These are phyloP conservation scores for Stenopsyche tienmushanensis DNA, from an alignment of 1,140 invertebrate species.

Conservation along the genomic window DNA sequence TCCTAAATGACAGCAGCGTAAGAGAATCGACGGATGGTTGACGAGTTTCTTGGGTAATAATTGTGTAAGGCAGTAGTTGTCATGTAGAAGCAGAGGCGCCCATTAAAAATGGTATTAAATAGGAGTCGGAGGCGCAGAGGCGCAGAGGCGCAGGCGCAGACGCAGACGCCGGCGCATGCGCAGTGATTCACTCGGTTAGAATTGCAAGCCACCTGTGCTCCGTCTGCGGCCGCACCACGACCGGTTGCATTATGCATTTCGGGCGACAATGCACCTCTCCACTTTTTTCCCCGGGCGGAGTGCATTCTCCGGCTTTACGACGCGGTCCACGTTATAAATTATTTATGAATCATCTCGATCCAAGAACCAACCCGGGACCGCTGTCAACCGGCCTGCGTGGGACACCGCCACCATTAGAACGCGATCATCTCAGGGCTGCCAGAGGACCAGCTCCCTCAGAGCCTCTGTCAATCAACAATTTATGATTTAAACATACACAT, in stretches of 20 bases:
- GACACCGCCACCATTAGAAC: constrained; percentile 14
- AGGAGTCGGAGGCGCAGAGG: not conserved
- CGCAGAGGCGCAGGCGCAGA: not conserved
- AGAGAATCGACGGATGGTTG: too few relatives aligned
- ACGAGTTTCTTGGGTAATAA: too few relatives aligned
- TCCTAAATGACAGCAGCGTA: too few relatives aligned
- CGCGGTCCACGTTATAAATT: constrained; percentile 19
- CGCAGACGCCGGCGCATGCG: not conserved
- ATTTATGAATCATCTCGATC: constrained; percentile 26
- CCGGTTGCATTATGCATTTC: constrained; percentile 34
- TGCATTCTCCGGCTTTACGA: constrained; percentile 8
- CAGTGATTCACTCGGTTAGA: not conserved
- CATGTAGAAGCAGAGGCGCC: too few relatives aligned
- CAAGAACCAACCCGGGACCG: not conserved
- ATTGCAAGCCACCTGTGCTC: constrained; percentile 2
- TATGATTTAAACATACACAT: too few relatives aligned
- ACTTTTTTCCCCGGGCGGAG: constrained; percentile 16
- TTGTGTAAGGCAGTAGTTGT: too few relatives aligned
- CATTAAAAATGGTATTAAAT: too few relatives aligned
- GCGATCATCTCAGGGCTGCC: too few relatives aligned
- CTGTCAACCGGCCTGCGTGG: not conserved
- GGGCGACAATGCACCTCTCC: constrained; percentile 22
- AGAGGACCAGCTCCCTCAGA: too few relatives aligned
- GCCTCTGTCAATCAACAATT: too few relatives aligned
- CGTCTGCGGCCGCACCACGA: constrained; percentile 3